phyloP scores from a whole-genome alignment of 2,888 invertebrate species.

The Eupithecia insigniata region DNA sequence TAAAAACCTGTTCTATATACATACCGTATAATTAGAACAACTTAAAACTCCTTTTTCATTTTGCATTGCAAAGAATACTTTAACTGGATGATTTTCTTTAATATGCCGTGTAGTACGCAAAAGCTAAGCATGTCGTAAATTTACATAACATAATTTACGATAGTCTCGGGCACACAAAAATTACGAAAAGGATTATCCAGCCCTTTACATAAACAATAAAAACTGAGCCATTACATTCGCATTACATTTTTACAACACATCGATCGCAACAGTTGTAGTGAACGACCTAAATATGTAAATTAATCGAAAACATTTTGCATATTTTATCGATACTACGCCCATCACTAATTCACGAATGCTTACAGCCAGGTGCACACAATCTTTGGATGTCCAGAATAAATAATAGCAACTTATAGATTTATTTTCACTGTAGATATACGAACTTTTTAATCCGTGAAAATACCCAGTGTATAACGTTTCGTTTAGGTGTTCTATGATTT shows the following conservation, averaged over 20 bases:
- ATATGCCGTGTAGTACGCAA: background rate
- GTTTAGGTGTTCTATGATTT: background rate
- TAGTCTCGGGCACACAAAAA: constrained; percentile 11
- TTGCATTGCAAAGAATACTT: too few species aligned
- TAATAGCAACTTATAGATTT: background rate
- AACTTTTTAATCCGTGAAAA: background rate
- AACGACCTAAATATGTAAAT: constrained; percentile 44
- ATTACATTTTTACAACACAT: constrained; percentile 36
- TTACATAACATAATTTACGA: constrained; percentile 11
- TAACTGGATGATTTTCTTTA: background rate
- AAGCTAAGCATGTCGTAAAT: constrained; percentile 5
- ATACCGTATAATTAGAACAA: too few species aligned
- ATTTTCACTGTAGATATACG: background rate
- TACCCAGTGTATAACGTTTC: background rate
- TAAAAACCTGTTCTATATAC: too few species aligned
- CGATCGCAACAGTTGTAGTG: constrained; percentile 42
- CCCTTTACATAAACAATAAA: constrained; percentile 26
- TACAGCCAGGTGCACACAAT: constrained; percentile 67
- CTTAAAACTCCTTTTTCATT: too few species aligned
- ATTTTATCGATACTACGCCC: constrained; percentile 45
- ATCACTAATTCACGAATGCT: constrained; percentile 53
- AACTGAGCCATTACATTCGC: constrained; percentile 23
- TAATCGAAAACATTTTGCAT: constrained; percentile 45
- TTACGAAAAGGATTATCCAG: constrained; percentile 4
- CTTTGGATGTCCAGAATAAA: constrained; percentile 38